Base-by-base conservation (phyloP, 2,113 vertebrate species). In the Cygnus buccinator region DNA sequence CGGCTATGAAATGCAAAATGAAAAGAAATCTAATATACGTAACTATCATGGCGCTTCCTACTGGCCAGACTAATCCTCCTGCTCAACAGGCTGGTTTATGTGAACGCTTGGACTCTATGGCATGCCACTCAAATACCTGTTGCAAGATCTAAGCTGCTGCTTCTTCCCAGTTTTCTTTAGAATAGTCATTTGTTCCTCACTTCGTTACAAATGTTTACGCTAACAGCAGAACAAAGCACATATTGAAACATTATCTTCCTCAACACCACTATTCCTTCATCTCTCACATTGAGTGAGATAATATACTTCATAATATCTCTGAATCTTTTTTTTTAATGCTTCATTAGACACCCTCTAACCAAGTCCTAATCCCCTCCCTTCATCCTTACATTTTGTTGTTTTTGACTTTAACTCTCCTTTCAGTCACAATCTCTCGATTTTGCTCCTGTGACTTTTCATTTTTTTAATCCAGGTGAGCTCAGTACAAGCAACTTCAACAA, bases 81-180 rank as follows among this genome's bases (percentile, higher is more conserved):
- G 33, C 57, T 59, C 41, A 18, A 5, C 66, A 21, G 66, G 6
- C 55, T 39, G 80, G 17, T 29, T 55, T n/a, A 15, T 6, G 18
- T 0, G 0, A 55, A 37, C 0, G 0, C 9, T 7, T 35, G 39
- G 75, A 31, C 39, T 31, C 21, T 41, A 25, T 44, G 29, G 12
- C 3, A 13, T 16, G 33, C 10, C 41, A 43, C 3, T 61, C 35
- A 61, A 58, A 6, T 10, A 79, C 2, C 33, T 41, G 44, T 8
- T n/a, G 11, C 20, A 44, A 44, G 2, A 65, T 4, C 20, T 10
- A 31, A 33, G 6, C 25, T 43, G 35, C 78, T 81, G 11, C 23
- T 75, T 18, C 18, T 68, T 31, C 21, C 18, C n/a, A 37, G 52
- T 44, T 70, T 54, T 67, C 39, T 63, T 74, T 9, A 41, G 33